These are phyloP conservation scores for Galerucella pusilla DNA, from an alignment of 2,888 invertebrate genomes.

Conservation along the genomic window DNA sequence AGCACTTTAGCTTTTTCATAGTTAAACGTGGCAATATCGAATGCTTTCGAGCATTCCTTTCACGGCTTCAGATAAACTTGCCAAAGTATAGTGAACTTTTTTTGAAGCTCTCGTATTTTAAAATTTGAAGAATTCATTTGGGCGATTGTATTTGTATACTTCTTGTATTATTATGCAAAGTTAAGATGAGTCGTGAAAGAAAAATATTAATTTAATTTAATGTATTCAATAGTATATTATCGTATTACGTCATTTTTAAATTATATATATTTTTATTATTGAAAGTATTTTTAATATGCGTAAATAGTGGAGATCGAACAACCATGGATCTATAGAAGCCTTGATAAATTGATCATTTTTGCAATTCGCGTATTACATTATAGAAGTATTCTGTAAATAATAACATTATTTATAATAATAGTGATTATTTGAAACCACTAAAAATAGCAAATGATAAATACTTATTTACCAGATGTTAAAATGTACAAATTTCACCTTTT, in stretches of 20 bases:
- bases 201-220: conserved; percentile 12
- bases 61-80: too few relatives aligned
- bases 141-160: conserved; percentile 19
- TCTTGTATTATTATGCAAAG: conserved; percentile 19
- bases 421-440: background rate
- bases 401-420: background rate
- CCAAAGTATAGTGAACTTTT: background rate
- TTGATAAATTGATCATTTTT: background rate
- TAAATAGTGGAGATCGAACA: background rate
- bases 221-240: conserved; percentile 10
- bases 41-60: too few relatives aligned
- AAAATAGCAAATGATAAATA: background rate
- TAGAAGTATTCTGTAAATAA: background rate
- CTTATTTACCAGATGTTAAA: background rate
- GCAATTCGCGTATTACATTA: background rate
- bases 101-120: background rate
- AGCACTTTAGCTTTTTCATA: too few relatives aligned
- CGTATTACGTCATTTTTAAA: conserved; percentile 30
- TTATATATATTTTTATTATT: background rate
- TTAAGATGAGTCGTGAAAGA: conserved; percentile 18
- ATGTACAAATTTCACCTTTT: background rate
- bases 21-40: too few relatives aligned
- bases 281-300: background rate
- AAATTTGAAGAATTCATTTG: conserved; percentile 17
- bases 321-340: background rate